These are phyloP conservation scores for Amiota mariae DNA, from an alignment of 2,888 invertebrate genomes.

Conservation along the genomic window DNA sequence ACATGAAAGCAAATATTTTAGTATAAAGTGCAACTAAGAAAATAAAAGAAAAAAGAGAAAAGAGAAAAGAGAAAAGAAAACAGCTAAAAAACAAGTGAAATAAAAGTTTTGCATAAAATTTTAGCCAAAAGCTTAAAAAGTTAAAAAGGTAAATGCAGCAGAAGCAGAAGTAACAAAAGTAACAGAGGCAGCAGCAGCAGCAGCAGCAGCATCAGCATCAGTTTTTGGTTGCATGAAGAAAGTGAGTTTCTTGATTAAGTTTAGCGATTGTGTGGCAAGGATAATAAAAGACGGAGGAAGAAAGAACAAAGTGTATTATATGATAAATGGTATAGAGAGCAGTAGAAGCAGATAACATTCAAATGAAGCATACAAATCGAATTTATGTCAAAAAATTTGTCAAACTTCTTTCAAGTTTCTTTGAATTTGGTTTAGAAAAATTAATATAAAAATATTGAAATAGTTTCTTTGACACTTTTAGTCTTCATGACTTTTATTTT, in stretches of 20 bases:
- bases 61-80: background rate
- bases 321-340: background rate
- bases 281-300: background rate
- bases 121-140: conserved; percentile 31
- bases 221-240: conserved; percentile 28
- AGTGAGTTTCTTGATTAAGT: conserved; percentile 7
- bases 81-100: background rate
- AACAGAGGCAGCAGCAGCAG: conserved; percentile 23
- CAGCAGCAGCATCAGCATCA: conserved; percentile 25
- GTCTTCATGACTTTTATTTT: background rate
- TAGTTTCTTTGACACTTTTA: conserved; percentile 8
- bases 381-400: conserved; percentile 18
- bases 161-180: too few relatives aligned
- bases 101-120: conserved; percentile 41
- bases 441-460: conserved; percentile 6
- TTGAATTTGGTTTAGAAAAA: background rate
- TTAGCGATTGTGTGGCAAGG: background rate
- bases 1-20: background rate
- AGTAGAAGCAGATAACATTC: background rate
- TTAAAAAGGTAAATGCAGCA: conserved; percentile 44
- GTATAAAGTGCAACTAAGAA: background rate
- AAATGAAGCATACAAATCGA: conserved; percentile 1
- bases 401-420: background rate
- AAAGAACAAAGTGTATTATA: background rate
- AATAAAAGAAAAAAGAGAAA: background rate